Percentiles rank a stretch among this genome's conserved stretches.
Evolutionary conservation across 2,888 invertebrate species (phyloP).

Genomic region (Rhynchonema sp.): DNA sequence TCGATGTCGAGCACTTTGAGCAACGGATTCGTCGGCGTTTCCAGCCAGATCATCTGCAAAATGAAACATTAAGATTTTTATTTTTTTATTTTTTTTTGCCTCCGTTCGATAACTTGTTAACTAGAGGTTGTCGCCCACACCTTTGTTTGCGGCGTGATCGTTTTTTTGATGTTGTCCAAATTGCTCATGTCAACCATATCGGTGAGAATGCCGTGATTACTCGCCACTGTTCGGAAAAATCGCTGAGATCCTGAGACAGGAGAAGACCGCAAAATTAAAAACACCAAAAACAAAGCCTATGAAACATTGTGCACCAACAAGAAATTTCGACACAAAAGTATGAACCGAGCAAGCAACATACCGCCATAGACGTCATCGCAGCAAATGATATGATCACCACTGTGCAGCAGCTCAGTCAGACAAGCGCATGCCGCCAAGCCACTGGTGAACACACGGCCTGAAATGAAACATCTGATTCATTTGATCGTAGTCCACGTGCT

Average conservation of each 20-base stretch:
- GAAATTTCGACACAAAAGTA: too few relatives aligned
- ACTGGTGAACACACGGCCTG: slow-evolving; percentile 50
- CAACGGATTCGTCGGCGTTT: slow-evolving; percentile 85
- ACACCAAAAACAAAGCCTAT: too few relatives aligned
- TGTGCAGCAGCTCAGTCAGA: slow-evolving; percentile 48
- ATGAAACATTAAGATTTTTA: neutral
- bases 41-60: slow-evolving; percentile 56
- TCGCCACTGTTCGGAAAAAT: slow-evolving; percentile 39
- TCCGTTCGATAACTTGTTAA: neutral
- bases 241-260: slow-evolving; percentile 12
- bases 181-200: slow-evolving; percentile 58
- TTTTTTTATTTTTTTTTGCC: neutral
- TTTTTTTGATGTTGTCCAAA: slow-evolving; percentile 43
- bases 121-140: slow-evolving; percentile 35
- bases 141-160: slow-evolving; percentile 63
- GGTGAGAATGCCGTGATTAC: slow-evolving; percentile 47
- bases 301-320: too few relatives aligned
- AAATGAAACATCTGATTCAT: neutral
- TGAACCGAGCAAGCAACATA: too few relatives aligned
- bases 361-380: slow-evolving; percentile 90
- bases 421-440: slow-evolving; percentile 64
- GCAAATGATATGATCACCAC: slow-evolving; percentile 72
- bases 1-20: slow-evolving; percentile 71
- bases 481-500: too few relatives aligned
- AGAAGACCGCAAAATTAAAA: too few relatives aligned